Conservation (phyloP, 2,888 invertebrate genomes). For the Andrena marginata region DNA sequence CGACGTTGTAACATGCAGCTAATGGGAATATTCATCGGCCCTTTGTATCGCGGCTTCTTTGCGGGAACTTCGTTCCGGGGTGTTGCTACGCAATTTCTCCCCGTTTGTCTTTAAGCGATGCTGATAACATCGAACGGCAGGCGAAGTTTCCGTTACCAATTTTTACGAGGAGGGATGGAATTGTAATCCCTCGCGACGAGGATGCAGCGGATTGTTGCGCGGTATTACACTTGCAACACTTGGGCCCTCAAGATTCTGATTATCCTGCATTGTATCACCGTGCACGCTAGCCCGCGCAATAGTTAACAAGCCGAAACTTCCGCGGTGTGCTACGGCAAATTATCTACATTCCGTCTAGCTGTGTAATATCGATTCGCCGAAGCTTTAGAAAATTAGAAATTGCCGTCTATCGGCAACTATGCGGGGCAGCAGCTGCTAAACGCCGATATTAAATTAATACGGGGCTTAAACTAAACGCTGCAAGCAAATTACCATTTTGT, state of each 20-base stretch:
- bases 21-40: constrained; percentile 27
- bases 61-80: constrained; percentile 11
- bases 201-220: neutral
- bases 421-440: constrained; percentile 27
- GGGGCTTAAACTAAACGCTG: neutral
- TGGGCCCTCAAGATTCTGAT: constrained; percentile 16
- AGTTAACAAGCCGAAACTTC: constrained; percentile 47
- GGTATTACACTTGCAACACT: neutral
- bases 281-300: constrained; percentile 25
- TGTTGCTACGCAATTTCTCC: neutral
- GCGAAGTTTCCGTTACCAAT: neutral
- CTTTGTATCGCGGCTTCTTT: neutral
- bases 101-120: neutral
- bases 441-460: constrained; percentile 23
- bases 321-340: constrained; percentile 29
- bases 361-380: constrained; percentile 28
- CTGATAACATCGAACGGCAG: no score
- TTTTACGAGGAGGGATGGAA: neutral
- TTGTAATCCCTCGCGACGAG: neutral
- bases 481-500: neutral
- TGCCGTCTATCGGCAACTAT: constrained; percentile 43
- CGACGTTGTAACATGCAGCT: neutral
- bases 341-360: constrained; percentile 40
- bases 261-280: constrained; percentile 11
- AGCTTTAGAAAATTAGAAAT: constrained; percentile 47